Conservation (phyloP, 1,140 invertebrate species). For the Drosophila lacertosa region DNA sequence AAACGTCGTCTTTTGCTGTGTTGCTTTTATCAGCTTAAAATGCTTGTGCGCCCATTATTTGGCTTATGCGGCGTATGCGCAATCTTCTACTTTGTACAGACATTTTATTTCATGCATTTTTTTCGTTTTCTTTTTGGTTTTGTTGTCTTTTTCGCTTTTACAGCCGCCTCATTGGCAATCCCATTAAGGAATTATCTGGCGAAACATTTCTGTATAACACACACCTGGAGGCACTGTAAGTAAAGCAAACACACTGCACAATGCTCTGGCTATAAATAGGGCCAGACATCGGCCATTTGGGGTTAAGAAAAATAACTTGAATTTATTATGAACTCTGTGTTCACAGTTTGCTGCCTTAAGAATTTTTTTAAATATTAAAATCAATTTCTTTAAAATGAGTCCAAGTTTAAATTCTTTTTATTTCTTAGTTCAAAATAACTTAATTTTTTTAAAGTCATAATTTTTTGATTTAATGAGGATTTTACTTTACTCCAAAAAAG, state of each 20-base stretch:
- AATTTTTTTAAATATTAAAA: no score
- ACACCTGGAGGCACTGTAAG: slow-evolving; percentile 86
- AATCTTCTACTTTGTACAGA: slow-evolving; percentile 67
- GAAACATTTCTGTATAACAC: slow-evolving; percentile 84
- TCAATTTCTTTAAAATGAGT: no score
- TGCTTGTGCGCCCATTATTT: slow-evolving; percentile 52
- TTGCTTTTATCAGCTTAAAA: slow-evolving; percentile 49
- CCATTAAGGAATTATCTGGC: slow-evolving; percentile 83
- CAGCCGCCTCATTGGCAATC: slow-evolving; percentile 85
- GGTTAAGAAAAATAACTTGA: slow-evolving; percentile 24
- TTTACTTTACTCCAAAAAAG: no score
- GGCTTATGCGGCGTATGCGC: slow-evolving; percentile 60
- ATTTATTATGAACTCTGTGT: slow-evolving; percentile 14
- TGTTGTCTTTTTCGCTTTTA: slow-evolving; percentile 40
- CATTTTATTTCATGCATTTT: slow-evolving; percentile 69
- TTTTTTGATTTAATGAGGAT: no score
- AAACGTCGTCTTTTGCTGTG: slow-evolving; percentile 20
- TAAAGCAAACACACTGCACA: slow-evolving; percentile 32
- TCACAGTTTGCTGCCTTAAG: neutral
- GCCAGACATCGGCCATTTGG: slow-evolving; percentile 12
- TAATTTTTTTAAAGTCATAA: no score
- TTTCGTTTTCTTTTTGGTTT: neutral
- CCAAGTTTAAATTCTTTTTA: no score
- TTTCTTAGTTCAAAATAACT: no score
- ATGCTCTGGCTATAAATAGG: slow-evolving; percentile 2